phyloP scores from a whole-genome alignment of 2,113 vertebrate species.

The Rattus rattus region DNA sequence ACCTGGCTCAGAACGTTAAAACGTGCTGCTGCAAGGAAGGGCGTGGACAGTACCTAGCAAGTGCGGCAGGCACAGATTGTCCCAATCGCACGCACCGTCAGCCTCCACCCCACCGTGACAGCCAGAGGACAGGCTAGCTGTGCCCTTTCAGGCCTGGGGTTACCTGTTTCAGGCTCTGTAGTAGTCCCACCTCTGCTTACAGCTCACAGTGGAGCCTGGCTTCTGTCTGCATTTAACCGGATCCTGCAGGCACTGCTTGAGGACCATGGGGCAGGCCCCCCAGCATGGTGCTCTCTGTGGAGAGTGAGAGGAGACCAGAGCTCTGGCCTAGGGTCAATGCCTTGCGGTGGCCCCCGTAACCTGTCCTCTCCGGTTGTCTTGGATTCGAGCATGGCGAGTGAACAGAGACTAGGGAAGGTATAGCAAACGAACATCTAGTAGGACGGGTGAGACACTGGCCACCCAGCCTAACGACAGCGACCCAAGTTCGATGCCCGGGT shows the following conservation, averaged over 20 bases:
- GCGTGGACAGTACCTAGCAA: accelerated
- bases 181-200: neutral
- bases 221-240: neutral
- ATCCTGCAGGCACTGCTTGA: neutral
- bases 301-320: neutral
- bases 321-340: neutral
- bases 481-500: neutral
- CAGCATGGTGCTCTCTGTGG: neutral
- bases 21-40: neutral
- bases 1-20: neutral
- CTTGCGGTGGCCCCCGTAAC: neutral
- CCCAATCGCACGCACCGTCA: neutral
- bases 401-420: neutral
- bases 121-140: neutral
- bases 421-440: neutral
- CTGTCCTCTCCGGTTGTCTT: neutral
- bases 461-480: neutral
- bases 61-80: neutral
- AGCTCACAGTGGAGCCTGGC: neutral
- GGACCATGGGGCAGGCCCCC: neutral
- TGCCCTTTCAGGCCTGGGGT: neutral
- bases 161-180: neutral
- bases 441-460: neutral
- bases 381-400: neutral
- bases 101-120: neutral